Evolutionary conservation across 2,113 vertebrate genomes (phyloP).

Genomic region (Ameiurus melas): DNA sequence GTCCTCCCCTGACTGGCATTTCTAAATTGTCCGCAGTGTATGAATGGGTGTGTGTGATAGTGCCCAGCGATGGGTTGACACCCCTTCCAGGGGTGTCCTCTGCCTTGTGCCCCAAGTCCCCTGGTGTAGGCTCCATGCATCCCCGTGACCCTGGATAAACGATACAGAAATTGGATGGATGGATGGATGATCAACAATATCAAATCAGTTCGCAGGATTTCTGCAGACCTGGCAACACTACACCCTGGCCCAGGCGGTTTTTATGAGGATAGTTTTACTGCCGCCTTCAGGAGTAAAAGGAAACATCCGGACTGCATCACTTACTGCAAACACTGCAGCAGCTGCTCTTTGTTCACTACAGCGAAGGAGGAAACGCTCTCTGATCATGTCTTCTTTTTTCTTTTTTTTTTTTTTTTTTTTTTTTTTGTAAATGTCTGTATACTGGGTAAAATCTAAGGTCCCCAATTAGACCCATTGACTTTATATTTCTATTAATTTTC

Average conservation of each 20-base stretch:
- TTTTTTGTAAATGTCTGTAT: neutral
- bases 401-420: neutral
- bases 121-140: too few relatives aligned
- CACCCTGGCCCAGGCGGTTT: neutral
- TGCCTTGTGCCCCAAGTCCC: too few relatives aligned
- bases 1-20: too few relatives aligned
- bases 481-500: neutral
- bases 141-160: too few relatives aligned
- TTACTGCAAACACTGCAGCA: slow-evolving; percentile 41
- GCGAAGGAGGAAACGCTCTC: neutral
- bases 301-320: slow-evolving; percentile 40
- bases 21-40: too few relatives aligned
- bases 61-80: too few relatives aligned
- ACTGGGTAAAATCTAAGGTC: neutral
- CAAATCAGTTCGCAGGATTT: neutral
- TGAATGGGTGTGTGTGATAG: too few relatives aligned
- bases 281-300: slow-evolving; percentile 30
- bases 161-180: too few relatives aligned
- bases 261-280: slow-evolving; percentile 25
- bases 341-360: slow-evolving; percentile 29
- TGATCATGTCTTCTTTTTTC: neutral
- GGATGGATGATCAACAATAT: neutral
- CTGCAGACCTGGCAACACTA: neutral
- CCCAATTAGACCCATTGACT: neutral
- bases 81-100: too few relatives aligned